Conservation (phyloP, 2,888 invertebrate species). For the Holacanthella duospinosa region DNA sequence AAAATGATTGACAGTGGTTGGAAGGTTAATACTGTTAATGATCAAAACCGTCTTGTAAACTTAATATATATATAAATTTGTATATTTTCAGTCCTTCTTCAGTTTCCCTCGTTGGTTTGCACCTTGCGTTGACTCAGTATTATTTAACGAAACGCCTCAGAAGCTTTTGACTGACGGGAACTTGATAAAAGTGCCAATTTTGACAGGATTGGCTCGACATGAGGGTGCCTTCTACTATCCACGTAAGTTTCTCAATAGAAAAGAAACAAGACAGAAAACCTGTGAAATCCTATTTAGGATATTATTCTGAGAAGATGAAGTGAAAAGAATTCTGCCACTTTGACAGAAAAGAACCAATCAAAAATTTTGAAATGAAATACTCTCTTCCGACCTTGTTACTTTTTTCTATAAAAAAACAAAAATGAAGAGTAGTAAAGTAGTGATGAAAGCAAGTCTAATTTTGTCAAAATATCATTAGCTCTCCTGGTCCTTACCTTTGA, state of each 20-base stretch:
- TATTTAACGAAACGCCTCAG: slow-evolving; percentile 32
- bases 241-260: slow-evolving; percentile 24
- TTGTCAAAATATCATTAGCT: too few relatives aligned
- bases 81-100: slow-evolving; percentile 36
- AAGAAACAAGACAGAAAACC: too few relatives aligned
- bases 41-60: too few relatives aligned
- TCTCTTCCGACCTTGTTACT: background rate
- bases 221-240: slow-evolving; percentile 39
- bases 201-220: slow-evolving; percentile 37
- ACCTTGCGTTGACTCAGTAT: slow-evolving; percentile 34
- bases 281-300: background rate
- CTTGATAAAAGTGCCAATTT: slow-evolving; percentile 36
- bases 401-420: background rate
- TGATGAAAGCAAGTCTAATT: too few relatives aligned
- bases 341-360: too few relatives aligned
- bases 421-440: too few relatives aligned
- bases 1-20: too few relatives aligned
- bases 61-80: too few relatives aligned
- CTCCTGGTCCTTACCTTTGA: too few relatives aligned
- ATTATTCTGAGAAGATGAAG: background rate
- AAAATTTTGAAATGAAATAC: background rate
- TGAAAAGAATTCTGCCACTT: background rate
- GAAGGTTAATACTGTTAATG: too few relatives aligned
- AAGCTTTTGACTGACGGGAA: slow-evolving; percentile 31
- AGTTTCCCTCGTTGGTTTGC: slow-evolving; percentile 39